A percentile compares a stretch with the other conserved stretches of the same genome.
phyloP scores from a whole-genome alignment of 1,140 invertebrate species.

The Sitodiplosis mosellana region DNA sequence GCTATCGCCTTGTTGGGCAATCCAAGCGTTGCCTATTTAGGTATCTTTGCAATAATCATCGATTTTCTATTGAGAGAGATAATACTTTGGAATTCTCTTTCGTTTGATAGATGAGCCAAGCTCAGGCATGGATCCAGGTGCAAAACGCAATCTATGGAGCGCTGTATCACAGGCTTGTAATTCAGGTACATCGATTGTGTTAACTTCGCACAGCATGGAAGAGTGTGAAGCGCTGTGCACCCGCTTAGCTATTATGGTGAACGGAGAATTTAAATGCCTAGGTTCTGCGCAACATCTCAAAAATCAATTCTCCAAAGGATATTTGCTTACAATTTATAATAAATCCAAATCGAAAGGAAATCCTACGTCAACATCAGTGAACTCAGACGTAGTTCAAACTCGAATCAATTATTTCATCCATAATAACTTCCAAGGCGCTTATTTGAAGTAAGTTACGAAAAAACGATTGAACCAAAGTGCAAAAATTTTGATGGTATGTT shows the following conservation, averaged over 20 bases:
- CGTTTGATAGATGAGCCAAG: conserved; percentile 57
- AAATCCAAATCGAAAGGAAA: no score
- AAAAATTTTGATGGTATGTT: no score
- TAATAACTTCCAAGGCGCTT: no score
- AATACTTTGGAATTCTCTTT: conserved; percentile 31
- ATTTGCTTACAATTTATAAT: not conserved
- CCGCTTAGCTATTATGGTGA: conserved; percentile 64
- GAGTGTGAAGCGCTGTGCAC: conserved; percentile 70
- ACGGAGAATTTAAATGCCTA: conserved; percentile 47
- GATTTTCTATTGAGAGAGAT: no score
- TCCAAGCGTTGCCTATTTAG: conserved; percentile 64
- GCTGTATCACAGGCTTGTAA: conserved; percentile 25
- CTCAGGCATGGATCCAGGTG: conserved; percentile 59
- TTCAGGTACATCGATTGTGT: conserved; percentile 30
- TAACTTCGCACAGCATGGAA: conserved; percentile 62
- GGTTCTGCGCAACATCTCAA: conserved; percentile 45
- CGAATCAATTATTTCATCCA: not conserved
- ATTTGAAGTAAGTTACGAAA: no score
- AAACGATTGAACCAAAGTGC: no score
- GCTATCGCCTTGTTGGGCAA: conserved; percentile 75
- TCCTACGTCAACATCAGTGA: no score
- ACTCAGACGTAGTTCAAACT: no score
- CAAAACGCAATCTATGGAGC: conserved; percentile 56
- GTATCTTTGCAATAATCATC: no score
- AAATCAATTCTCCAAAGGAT: conserved; percentile 33